Base-by-base conservation (phyloP, 2,888 invertebrate species). In the Agelastica alni region DNA sequence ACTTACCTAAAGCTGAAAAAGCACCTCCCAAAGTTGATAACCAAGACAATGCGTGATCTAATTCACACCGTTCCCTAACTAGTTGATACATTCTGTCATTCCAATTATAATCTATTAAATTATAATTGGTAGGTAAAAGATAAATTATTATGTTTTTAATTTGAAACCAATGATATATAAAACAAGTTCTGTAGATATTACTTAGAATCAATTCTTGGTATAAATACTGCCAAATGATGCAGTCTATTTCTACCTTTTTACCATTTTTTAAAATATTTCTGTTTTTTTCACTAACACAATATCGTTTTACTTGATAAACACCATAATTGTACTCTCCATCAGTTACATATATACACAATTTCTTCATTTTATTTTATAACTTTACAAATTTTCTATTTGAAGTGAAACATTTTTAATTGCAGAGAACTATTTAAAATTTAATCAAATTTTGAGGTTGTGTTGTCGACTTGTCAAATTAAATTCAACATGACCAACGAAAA, bases 11-110 rank as follows among this genome's bases (percentile, higher is more conserved):
- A 1, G 96, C 92, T 2, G 97, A 97, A 76, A 92, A 97, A 1
- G 95, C 97, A 39, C 97, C 97, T 2, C 97, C 98, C 10, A 98
- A 81, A 1, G 98, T 97, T 13, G 96, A 97, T 16, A 98, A 77
- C 94, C 96, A 96, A 12, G 95, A 94, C 81, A 96, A 85, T 18
- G 91, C 83, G 77, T 89, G 84, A 64, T 93, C 93, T 64, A 91
- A 78, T 77, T 93, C 92, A 59, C 87, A 81, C 64, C 83, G 81
- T 61, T 86, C 87, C 80, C 85, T 72, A 3, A 81, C 72, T 67
- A 83, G 75, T 37, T 69, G 60, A 10, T 74, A 74, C 28, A 83
- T 68, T 65, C 78, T 78, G 30, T 79, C 69, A 65, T 81, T 82
- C 83, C 88, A 89, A 53, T 80, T 81, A 74, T 85, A 86, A 73